phyloP scores from a whole-genome alignment of 2,113 vertebrate species.

The Chaenocephalus aceratus region DNA sequence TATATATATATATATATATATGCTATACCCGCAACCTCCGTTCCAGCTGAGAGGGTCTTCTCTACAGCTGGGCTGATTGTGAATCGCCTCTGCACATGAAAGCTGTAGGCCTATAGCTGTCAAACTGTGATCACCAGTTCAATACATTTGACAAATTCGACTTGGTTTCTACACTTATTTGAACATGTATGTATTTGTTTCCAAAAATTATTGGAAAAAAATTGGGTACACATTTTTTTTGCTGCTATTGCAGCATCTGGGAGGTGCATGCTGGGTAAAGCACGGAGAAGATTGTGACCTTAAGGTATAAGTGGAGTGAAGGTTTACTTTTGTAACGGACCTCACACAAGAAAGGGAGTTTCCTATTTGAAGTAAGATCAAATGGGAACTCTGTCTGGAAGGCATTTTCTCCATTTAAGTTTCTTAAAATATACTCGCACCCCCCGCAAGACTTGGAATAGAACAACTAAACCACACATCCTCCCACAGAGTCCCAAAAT shows the following conservation, averaged over 20 bases:
- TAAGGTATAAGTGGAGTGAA: not conserved
- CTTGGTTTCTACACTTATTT: no score
- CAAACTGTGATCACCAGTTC: no score
- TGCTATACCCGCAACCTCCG: no score
- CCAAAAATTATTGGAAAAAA: no score
- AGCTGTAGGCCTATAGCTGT: no score
- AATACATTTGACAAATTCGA: no score
- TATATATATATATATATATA: no score
- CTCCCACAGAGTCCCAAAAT: constrained; percentile 55
- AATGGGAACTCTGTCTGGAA: constrained; percentile 45
- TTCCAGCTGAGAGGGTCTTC: no score
- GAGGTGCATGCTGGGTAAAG: not conserved
- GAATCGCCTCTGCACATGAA: no score
- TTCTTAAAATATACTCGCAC: constrained; percentile 65
- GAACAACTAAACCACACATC: constrained; percentile 59
- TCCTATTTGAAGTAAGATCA: constrained; percentile 60
- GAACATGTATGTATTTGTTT: no score
- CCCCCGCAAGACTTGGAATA: constrained; percentile 60
- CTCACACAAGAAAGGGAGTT: constrained; percentile 28
- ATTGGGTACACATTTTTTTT: no score
- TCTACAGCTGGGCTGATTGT: no score
- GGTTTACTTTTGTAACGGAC: not conserved
- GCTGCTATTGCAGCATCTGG: not conserved
- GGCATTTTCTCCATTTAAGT: constrained; percentile 46
- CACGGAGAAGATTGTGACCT: not conserved